Evolutionary conservation across 2,113 vertebrate species (phyloP), one percentile per base, ranked within the genome.

Genomic region (Thymallus thymallus): DNA sequence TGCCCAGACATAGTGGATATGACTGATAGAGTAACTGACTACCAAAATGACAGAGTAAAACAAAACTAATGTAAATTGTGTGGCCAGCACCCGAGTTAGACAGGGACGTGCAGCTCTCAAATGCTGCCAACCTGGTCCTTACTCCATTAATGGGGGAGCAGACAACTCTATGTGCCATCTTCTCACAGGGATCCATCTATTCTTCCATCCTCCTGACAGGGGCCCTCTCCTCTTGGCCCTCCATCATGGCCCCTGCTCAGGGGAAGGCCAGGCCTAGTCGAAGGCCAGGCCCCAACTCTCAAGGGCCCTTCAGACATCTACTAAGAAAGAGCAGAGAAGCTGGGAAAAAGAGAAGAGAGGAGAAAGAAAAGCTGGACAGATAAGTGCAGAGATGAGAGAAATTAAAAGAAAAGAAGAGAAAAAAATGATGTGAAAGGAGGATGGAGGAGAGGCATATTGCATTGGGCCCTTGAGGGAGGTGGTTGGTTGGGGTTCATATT

Each of bases 301-400:
- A 81, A 91, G 89, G 74, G 84, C 87, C 83, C 90, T 91, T 91
- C 88, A 90, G 89, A 90, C 89, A 85, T 91, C 90, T 91, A 79
- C 88, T 89, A 89, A 90, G 90, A 90, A 90, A 89, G 89, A 88
- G 87, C 87, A 82, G 83, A 87, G 78, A 80, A 88, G 63, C 86
- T 86, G 88, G 87, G 89, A 90, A 84, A 48, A 85, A 79, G 80
- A 64, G 77, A 41, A 41, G 55, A 76, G 80, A 80, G 26, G 64
- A 68, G 64, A 61, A 70, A 35, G 78, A 61, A 79, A 75, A 80
- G 68, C 30, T 6, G 18, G 63, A 51, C 61, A 76, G 80, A 82
- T 80, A 64, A 74, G 46, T 6, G 5, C 69, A 79, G 79, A 75
- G 74, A 83, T 62, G 22, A 46, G 82, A 79, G 72, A 69, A 71